These are phyloP conservation scores for Thomomys bottae DNA, from an alignment of 2,113 vertebrate species.

Conservation along the genomic window DNA sequence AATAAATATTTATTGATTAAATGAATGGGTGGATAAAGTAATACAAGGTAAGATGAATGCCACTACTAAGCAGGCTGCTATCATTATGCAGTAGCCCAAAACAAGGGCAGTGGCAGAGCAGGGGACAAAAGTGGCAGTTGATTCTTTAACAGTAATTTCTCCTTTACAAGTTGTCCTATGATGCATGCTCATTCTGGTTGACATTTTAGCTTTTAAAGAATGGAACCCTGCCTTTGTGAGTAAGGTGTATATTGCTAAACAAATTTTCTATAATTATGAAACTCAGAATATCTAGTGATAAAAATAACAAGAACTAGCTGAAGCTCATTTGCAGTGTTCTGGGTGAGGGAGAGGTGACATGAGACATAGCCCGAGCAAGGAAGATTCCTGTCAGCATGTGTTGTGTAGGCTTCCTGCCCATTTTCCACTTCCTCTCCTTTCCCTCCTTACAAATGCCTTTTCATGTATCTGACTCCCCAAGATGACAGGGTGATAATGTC, in stretches of 20 bases:
- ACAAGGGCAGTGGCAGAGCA: background rate
- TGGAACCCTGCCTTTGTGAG: background rate
- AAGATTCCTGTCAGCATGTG: background rate
- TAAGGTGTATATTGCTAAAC: background rate
- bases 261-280: background rate
- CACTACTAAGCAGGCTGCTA: no score
- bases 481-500: background rate
- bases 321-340: background rate
- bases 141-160: background rate
- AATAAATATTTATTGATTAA: slow-evolving; percentile 1
- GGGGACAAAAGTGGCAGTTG: background rate
- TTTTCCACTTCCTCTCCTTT: background rate
- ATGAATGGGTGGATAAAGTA: background rate
- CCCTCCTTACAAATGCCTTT: background rate
- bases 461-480: background rate
- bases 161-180: background rate
- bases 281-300: background rate
- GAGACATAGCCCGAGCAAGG: background rate
- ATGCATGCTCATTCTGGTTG: no score
- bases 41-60: background rate
- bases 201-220: background rate
- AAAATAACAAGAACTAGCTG: background rate
- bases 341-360: no score
- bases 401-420: background rate
- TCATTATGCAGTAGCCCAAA: background rate